phyloP scores from a whole-genome alignment of 2,888 invertebrate species.

The Sussaba pulchella region DNA sequence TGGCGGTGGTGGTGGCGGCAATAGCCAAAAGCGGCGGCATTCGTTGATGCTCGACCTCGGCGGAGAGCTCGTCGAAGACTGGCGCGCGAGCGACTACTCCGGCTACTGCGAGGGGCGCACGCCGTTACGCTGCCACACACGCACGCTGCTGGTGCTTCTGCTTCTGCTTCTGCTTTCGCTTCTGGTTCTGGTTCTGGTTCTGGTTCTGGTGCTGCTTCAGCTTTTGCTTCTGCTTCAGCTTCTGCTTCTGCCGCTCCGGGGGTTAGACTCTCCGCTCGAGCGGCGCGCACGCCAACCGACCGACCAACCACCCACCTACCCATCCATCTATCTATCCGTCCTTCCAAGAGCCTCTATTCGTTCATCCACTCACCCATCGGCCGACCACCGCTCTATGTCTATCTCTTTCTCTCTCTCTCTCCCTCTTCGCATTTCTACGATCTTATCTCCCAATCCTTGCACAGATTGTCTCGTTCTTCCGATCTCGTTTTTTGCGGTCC shows the following conservation, averaged over 20 bases:
- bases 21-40: slow-evolving; percentile 69
- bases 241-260: slow-evolving; percentile 34
- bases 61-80: slow-evolving; percentile 79
- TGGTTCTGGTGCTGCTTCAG: slow-evolving; percentile 47
- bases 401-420: background rate
- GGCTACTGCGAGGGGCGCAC: slow-evolving; percentile 73
- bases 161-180: slow-evolving; percentile 42
- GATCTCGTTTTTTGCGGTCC: too few relatives aligned
- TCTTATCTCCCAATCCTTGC: background rate
- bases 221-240: slow-evolving; percentile 42
- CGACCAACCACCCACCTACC: slow-evolving; percentile 60
- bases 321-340: slow-evolving; percentile 52
- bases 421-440: background rate
- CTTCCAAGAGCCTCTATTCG: slow-evolving; percentile 43
- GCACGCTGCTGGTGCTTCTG: slow-evolving; percentile 67
- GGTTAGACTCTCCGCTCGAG: slow-evolving; percentile 49
- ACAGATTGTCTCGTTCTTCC: too few relatives aligned
- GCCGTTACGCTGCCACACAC: slow-evolving; percentile 74
- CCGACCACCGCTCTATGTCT: background rate
- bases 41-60: slow-evolving; percentile 73
- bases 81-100: slow-evolving; percentile 75
- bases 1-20: slow-evolving; percentile 44
- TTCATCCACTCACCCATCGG: slow-evolving; percentile 26
- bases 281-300: slow-evolving; percentile 56
- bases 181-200: slow-evolving; percentile 22